Conservation (phyloP, 2,797 vertebrate species). For the Poecilia gillii region DNA sequence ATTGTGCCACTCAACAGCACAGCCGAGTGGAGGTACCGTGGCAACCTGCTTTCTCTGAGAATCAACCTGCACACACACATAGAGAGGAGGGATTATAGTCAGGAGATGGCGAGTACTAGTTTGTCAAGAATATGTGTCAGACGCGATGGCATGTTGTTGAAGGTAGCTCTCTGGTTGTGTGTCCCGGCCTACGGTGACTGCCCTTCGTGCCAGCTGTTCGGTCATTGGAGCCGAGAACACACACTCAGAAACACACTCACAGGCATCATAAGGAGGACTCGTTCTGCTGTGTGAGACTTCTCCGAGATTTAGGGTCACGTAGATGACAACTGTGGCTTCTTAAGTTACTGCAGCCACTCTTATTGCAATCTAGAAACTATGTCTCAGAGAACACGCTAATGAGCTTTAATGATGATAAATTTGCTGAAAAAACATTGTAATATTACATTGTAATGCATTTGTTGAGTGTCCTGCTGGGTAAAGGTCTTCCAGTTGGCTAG, state of each 20-base stretch:
- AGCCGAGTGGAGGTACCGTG: conserved; percentile 92
- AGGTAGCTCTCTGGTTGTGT: conserved; percentile 40
- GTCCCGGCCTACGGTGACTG: conserved; percentile 54
- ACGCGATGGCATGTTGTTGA: conserved; percentile 44
- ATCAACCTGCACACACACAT: conserved; percentile 84
- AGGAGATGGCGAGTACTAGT: conserved; percentile 9
- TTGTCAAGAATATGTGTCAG: conserved; percentile 22
- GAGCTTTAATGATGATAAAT: not conserved
- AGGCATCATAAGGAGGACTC: conserved; percentile 31
- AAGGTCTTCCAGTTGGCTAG: not conserved
- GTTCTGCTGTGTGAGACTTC: conserved; percentile 11
- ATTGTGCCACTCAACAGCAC: conserved; percentile 90
- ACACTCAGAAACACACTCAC: conserved; percentile 11
- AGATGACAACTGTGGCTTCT: conserved; percentile 45
- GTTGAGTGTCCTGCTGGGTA: not conserved
- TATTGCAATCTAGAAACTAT: not conserved
- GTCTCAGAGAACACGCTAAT: not conserved
- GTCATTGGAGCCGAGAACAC: conserved; percentile 17
- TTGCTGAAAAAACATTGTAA: not conserved
- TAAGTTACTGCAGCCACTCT: conserved; percentile 12
- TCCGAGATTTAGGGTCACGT: conserved; percentile 45
- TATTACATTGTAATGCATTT: not conserved
- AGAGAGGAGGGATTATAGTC: conserved; percentile 23
- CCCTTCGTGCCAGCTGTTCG: conserved; percentile 71
- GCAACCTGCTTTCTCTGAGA: conserved; percentile 90